These are phyloP conservation scores for Urocyon cinereoargenteus DNA, from an alignment of 2,797 vertebrate species.

Conservation along the genomic window DNA sequence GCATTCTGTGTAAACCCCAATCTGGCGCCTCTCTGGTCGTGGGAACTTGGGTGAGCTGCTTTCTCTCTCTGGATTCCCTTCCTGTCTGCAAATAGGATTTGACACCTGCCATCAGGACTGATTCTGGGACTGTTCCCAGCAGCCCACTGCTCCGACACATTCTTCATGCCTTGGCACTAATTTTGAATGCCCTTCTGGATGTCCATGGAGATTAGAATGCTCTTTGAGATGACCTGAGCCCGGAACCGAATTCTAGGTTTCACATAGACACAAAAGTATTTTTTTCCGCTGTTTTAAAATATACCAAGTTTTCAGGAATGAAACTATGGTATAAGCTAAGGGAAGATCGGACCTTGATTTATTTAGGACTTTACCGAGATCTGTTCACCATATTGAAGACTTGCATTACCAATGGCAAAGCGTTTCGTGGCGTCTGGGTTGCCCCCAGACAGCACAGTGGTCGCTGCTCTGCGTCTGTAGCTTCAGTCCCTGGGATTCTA, in stretches of 20 bases:
- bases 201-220: not conserved
- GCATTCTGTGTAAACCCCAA: accelerated
- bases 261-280: not conserved
- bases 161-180: not conserved
- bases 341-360: not conserved
- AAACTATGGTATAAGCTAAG: not conserved
- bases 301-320: not conserved
- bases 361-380: not conserved
- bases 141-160: too few relatives aligned
- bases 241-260: not conserved
- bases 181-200: not conserved
- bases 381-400: not conserved
- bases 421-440: accelerated
- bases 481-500: not conserved
- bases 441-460: not conserved
- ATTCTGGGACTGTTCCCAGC: not conserved
- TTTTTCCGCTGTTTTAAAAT: not conserved
- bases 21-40: not conserved
- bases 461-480: accelerated
- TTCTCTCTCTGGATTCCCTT: not conserved
- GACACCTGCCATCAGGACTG: not conserved
- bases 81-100: not conserved
- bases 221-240: not conserved
- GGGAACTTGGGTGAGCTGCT: not conserved
- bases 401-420: accelerated